These are phyloP conservation scores for Drosophila chauvacae DNA, from an alignment of 1,140 invertebrate species.

Conservation along the genomic window DNA sequence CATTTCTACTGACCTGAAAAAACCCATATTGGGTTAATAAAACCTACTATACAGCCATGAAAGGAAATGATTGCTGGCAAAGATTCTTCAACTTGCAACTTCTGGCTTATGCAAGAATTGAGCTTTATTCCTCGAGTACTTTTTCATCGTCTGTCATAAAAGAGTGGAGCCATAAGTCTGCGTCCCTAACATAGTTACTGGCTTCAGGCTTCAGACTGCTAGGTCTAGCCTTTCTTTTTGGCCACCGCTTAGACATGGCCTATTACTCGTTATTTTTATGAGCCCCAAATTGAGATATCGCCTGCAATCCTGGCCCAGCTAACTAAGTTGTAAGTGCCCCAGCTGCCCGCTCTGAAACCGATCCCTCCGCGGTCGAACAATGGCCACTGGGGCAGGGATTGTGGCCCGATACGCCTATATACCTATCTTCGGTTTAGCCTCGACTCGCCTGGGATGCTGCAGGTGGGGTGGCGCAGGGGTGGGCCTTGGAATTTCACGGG, in stretches of 20 bases:
- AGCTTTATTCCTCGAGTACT: not conserved
- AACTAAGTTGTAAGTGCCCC: slow-evolving; percentile 66
- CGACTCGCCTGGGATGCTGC: slow-evolving; percentile 26
- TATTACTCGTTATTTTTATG: slow-evolving; percentile 59
- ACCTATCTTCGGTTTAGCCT: slow-evolving; percentile 50
- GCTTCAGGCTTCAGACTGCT: not conserved
- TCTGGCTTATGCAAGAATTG: not conserved
- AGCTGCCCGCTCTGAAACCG: slow-evolving; percentile 20
- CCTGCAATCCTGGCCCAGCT: slow-evolving; percentile 47
- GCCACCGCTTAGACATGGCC: slow-evolving; percentile 20
- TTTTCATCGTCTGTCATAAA: slow-evolving; percentile 1
- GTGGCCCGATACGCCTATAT: slow-evolving; percentile 35
- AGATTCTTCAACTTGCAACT: no score
- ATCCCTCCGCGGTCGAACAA: slow-evolving; percentile 36
- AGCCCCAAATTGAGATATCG: slow-evolving; percentile 77
- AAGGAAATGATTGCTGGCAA: no score
- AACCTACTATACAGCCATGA: not conserved
- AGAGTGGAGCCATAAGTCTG: not conserved
- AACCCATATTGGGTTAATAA: not conserved
- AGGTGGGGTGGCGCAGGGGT: slow-evolving; percentile 12
- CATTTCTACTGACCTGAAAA: not conserved
- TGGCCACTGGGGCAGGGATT: slow-evolving; percentile 25
- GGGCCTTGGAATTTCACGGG: slow-evolving; percentile 67
- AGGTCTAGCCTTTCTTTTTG: not conserved
- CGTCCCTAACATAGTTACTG: not conserved